Conservation (phyloP, 64 coral and sea anemone species). For the Platygyra sinensis region DNA sequence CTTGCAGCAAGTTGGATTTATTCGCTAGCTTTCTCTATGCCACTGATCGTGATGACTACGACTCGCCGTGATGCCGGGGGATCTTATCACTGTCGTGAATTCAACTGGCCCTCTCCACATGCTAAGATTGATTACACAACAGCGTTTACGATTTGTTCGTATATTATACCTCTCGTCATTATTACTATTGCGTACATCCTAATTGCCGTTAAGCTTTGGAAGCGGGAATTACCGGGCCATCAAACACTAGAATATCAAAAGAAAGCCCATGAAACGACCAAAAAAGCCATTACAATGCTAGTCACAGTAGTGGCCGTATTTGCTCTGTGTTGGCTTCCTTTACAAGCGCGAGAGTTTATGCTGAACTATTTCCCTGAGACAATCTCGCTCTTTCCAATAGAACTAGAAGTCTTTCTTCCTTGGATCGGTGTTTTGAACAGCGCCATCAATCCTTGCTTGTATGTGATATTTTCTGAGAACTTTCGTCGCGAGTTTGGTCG, state of each 20-base stretch:
- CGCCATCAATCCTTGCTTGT: slow-evolving; percentile 82
- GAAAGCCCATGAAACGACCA: slow-evolving; percentile 63
- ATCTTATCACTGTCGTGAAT: neutral
- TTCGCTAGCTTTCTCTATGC: slow-evolving; percentile 44
- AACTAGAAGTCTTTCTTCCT: slow-evolving; percentile 42
- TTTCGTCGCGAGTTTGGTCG: slow-evolving; percentile 73
- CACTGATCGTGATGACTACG: slow-evolving; percentile 46
- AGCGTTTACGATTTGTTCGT: slow-evolving; percentile 55
- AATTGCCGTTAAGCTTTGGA: slow-evolving; percentile 65
- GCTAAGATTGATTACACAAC: neutral
- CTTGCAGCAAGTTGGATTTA: slow-evolving; percentile 62
- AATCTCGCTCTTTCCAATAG: neutral
- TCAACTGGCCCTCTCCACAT: neutral
- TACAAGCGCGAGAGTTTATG: slow-evolving; percentile 73
- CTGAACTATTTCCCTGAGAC: neutral
- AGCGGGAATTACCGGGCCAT: slow-evolving; percentile 74
- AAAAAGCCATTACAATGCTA: slow-evolving; percentile 87
- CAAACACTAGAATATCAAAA: slow-evolving; percentile 58
- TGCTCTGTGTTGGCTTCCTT: slow-evolving; percentile 85
- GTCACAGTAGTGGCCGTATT: slow-evolving; percentile 83
- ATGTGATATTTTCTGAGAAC: slow-evolving; percentile 87
- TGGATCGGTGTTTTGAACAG: slow-evolving; percentile 81
- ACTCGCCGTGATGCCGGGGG: neutral
- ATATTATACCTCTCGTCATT: slow-evolving; percentile 59
- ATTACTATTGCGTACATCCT: slow-evolving; percentile 57